A percentile compares a stretch with the other conserved stretches of the same genome.
phyloP scores from a whole-genome alignment of 2,113 vertebrate species.

The Apodemus speciosus region DNA sequence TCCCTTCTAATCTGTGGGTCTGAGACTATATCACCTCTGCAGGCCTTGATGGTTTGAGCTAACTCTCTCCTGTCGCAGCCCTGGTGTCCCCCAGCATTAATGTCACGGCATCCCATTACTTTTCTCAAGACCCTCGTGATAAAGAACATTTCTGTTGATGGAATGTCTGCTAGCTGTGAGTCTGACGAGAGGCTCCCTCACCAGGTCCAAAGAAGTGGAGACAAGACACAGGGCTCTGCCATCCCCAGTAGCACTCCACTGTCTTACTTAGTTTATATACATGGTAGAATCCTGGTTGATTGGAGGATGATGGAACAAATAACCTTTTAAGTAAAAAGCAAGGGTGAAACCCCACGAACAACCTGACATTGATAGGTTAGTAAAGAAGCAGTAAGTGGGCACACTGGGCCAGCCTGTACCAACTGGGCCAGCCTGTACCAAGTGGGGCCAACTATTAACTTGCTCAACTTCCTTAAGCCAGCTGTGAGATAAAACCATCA shows the following conservation, averaged over 20 bases:
- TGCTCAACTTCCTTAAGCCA: background rate
- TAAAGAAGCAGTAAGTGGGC: background rate
- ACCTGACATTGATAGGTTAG: background rate
- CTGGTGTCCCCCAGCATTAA: rapidly evolving
- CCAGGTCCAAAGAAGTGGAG: background rate
- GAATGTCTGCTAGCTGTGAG: rapidly evolving
- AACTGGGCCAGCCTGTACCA: background rate
- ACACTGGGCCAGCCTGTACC: background rate
- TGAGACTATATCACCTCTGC: background rate
- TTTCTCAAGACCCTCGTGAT: background rate
- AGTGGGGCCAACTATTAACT: background rate
- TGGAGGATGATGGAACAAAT: background rate
- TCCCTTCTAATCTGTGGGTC: background rate
- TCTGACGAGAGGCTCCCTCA: background rate
- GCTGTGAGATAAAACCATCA: background rate
- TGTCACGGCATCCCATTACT: background rate
- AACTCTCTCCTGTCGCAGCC: background rate
- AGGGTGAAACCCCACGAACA: background rate
- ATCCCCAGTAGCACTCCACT: rapidly evolving
- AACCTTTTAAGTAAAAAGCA: background rate
- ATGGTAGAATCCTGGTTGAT: rapidly evolving
- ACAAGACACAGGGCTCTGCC: background rate
- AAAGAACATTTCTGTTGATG: background rate
- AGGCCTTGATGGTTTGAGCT: background rate
- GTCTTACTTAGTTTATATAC: rapidly evolving